Evolutionary conservation across 2,888 invertebrate genomes (phyloP), one percentile per base, ranked within the genome.

Genomic region (Stratiomys singularior): DNA sequence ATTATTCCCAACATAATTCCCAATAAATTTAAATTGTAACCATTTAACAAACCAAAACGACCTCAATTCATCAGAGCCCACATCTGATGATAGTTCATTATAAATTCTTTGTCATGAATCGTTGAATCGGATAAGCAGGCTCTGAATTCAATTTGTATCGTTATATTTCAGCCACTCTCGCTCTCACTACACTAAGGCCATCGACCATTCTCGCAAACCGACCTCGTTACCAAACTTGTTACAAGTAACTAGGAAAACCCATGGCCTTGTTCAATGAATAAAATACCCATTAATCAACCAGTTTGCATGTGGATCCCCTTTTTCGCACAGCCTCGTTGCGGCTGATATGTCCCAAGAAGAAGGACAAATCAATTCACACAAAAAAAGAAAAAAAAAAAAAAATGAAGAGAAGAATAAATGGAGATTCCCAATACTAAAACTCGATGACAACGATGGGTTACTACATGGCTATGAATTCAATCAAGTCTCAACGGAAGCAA

Each of bases 221-320:
- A 21, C 23, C 28, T 46, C 46, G 46, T 69, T 25, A 23, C 60
- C 7, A 37, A 37, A 9, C 52, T 52, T 15, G 60, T 60, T 11
- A 23, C 46, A 21, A 64, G 28, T 25, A 52, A 52, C 64, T 37
- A 37, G 37, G 37, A 28, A 64, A 64, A 64, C 25, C 60, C 25
- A 52, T 47, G 13, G 28, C 23, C 69, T 69, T 52, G 52, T 28
- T 18, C 60, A 58, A 74, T 74, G 74, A 74, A 74, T 74, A 74
- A 74, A 74, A 58, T 60, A 15, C 21, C 58, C 74, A 74, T 74
- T 74, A 74, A 74, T 74, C 74, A 74, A 74, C 21, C 11, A 74
- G 28, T 44, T 74, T 18, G n/a, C 37, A 58, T 60, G 30, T 58
- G 13, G 74, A 37, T 11, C 7, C 30, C 46, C 18, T 60, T 74